Evolutionary conservation across 2,888 invertebrate genomes (phyloP), one percentile per base, ranked within the genome.

Genomic region (Perizoma flavofasciatum): DNA sequence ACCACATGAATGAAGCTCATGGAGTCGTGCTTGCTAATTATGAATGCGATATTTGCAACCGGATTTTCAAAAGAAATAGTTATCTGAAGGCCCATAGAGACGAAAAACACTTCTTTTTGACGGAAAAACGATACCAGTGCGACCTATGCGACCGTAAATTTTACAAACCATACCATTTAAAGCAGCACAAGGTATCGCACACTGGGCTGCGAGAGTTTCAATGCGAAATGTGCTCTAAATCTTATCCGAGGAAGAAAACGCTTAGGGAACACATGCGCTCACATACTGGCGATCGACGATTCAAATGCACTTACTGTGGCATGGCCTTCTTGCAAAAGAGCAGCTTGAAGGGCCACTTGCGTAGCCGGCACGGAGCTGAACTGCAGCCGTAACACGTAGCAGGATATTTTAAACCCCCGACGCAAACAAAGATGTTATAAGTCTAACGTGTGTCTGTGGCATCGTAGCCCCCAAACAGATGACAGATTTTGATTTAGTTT

Each of bases 241-340:
- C 79, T 4, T 89, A 82, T 48, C 81, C 50, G 5, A 57, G 57
- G 7, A 57, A 47, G 34, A 5, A 6, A 5, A 54, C 11, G n/a
- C 39, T 61, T 0, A 44, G 11, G 9, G 57, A 50, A 22, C 61
- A 61, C 34, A 50, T 57, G 39, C 49, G 57, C 0, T 48, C 48
- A 5, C 55, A 55, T 22, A 49, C 47, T 7, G 43, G 37, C 61
- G 88, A 88, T 51, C 78, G 86, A 41, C 63, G 88, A 43, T 89
- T 89, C 43, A 75, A 82, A 0, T 90, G 90, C 43, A 73, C 77
- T 0, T 75, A 86, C 0, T 90, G 89, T n/a, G 87, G 85, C 0
- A 86, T 88, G 59, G 79, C 85, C 0, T 92, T 89, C 8, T 84
- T 89, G 0, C 88, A 91, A 65, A 89, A 89, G 59, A 89, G 88